Evolutionary conservation across 2,113 vertebrate genomes (phyloP).

Genomic region (Mugil cephalus): DNA sequence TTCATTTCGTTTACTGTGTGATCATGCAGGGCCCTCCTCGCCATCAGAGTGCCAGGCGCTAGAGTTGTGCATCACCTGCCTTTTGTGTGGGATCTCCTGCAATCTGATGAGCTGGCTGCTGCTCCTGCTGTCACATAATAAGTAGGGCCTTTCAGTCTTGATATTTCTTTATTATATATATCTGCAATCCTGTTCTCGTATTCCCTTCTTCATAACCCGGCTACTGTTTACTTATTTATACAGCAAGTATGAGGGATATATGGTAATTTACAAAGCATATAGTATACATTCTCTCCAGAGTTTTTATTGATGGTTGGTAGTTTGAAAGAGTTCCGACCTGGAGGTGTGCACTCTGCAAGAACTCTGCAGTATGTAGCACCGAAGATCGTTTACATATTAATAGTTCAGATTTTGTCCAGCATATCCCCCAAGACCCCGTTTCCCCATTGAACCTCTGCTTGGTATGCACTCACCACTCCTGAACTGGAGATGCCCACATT

Average conservation of each 20-base stretch:
- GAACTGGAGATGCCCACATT: too few relatives aligned
- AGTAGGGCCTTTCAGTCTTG: constrained; percentile 24
- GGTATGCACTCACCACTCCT: too few relatives aligned
- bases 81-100: constrained; percentile 44
- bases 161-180: constrained; percentile 24
- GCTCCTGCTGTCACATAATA: constrained; percentile 39
- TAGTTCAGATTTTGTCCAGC: background rate
- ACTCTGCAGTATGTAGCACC: background rate
- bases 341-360: background rate
- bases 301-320: background rate
- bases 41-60: constrained; percentile 19
- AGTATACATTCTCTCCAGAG: background rate
- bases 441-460: too few relatives aligned
- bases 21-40: constrained; percentile 39
- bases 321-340: background rate
- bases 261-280: background rate
- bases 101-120: constrained; percentile 54
- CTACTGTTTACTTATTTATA: constrained; percentile 51
- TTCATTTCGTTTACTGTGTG: constrained; percentile 62
- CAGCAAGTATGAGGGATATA: background rate
- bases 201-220: constrained; percentile 33
- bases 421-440: background rate
- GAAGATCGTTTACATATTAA: too few relatives aligned
- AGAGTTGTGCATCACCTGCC: constrained; percentile 57
- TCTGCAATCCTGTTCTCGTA: constrained; percentile 19